Evolutionary conservation across 37 sponge, comb jelly and placozoan genomes (phyloP), one percentile per base, ranked within the genome.

Genomic region (Mnemiopsis leidyi): DNA sequence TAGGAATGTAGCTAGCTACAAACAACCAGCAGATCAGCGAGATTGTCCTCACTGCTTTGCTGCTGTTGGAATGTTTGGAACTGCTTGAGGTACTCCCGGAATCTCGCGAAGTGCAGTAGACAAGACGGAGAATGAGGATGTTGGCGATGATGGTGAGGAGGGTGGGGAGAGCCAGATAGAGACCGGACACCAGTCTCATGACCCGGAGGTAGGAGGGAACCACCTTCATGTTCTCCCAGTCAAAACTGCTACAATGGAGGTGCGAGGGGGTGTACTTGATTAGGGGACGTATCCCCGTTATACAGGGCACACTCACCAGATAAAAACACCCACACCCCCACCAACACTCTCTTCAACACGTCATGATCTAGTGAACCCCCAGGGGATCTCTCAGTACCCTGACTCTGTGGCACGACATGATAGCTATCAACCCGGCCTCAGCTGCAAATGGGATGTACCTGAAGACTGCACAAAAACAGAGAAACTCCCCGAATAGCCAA

Each of bases 21-120:
- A 33, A 77, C 20, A 77, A 33, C 79, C 79, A 77, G 36, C 79
- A 77, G 18, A 77, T 77, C 36, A 77, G 34, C 9, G 79, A 77
- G 1, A 77, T 32, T 1, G 79, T 77, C 20, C 18, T 28, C 18
- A 32, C 35, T 34, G 79, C 79, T 71, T 71, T 71, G 3, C 7
- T 5, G 30, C 3, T 29, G n/a, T n/a, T n/a, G n/a, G n/a, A n/a
- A n/a, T n/a, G n/a, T n/a, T n/a, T n/a, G n/a, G n/a, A n/a, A n/a
- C n/a, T n/a, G n/a, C 73, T 28, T 18, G 9, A 3, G 9, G 21
- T 5, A 5, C 3, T 23, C 7, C 21, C 30, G n/a, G 25, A 29
- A 25, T 28, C 73, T n/a, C 3, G 3, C 20, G 73, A 29, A 71
- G 9, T 28, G 20, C 24, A 3, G 73, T 29, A 23, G 3, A 71